These are phyloP conservation scores for Atractosteus spatula DNA, from an alignment of 2,113 vertebrate species.

Conservation along the genomic window DNA sequence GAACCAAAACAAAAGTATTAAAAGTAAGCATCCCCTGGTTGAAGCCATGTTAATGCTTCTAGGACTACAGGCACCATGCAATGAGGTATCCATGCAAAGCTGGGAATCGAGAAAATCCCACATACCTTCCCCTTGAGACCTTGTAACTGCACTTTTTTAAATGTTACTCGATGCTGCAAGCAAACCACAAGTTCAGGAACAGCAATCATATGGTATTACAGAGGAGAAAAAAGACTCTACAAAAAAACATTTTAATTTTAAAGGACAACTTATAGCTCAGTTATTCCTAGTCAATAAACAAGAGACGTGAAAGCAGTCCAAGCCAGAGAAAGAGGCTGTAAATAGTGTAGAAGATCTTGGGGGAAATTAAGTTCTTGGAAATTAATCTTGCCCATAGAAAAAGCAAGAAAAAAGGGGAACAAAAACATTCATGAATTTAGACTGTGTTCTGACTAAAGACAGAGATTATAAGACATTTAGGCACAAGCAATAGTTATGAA, in stretches of 20 bases:
- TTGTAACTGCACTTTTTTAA: constrained; percentile 62
- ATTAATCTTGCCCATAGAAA: no score
- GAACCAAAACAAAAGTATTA: background rate
- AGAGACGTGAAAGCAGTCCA: no score
- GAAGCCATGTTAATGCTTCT: background rate
- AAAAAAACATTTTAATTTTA: background rate
- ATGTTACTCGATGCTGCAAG: constrained; percentile 66
- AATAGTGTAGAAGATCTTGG: background rate
- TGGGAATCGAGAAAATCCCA: constrained; percentile 41
- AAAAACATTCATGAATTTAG: no score
- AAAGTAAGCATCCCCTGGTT: background rate
- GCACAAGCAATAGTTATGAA: no score
- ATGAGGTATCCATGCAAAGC: constrained; percentile 64
- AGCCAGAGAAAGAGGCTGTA: background rate
- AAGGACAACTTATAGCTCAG: background rate
- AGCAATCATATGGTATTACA: background rate
- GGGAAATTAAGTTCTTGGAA: background rate
- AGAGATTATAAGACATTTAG: no score
- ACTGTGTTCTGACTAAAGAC: no score
- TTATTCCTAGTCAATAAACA: no score
- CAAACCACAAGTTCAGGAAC: constrained; percentile 57
- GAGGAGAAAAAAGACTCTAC: constrained; percentile 1
- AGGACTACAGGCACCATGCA: constrained; percentile 48
- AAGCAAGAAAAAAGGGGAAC: no score
- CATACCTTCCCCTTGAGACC: constrained; percentile 67